Percentiles rank a stretch among this genome's conserved stretches.
These are phyloP conservation scores for Saguinus midas DNA, from an alignment of 2,113 vertebrate species.

Conservation along the genomic window DNA sequence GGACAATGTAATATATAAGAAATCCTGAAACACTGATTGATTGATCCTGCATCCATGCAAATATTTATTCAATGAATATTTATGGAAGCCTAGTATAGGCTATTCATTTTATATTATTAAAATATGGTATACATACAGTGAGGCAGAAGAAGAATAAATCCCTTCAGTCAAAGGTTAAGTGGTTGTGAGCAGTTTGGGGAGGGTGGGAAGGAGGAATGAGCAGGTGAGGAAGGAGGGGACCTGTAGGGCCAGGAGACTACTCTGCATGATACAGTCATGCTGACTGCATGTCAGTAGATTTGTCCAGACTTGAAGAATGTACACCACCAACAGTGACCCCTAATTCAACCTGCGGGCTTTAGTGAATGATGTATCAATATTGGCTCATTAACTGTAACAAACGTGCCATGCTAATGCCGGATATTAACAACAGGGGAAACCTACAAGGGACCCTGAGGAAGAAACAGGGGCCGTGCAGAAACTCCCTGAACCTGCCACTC, in stretches of 20 bases:
- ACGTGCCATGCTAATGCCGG: rapidly evolving
- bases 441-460: rapidly evolving
- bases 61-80: neutral
- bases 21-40: neutral
- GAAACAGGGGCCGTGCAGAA: rapidly evolving
- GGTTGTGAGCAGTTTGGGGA: neutral
- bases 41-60: neutral
- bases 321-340: neutral
- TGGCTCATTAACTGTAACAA: neutral
- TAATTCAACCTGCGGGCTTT: neutral
- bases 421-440: rapidly evolving
- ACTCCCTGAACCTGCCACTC: neutral
- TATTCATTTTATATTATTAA: neutral
- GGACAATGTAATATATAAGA: neutral
- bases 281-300: rapidly evolving
- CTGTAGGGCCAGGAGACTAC: neutral
- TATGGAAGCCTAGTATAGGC: rapidly evolving
- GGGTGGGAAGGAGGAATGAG: too few relatives aligned
- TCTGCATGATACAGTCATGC: rapidly evolving
- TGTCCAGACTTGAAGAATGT: rapidly evolving
- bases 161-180: neutral
- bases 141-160: rapidly evolving
- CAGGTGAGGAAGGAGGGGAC: neutral
- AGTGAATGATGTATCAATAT: too few relatives aligned
- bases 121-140: rapidly evolving